Base-by-base conservation (phyloP, 2,888 invertebrate genomes). In the Mythimna albipuncta region DNA sequence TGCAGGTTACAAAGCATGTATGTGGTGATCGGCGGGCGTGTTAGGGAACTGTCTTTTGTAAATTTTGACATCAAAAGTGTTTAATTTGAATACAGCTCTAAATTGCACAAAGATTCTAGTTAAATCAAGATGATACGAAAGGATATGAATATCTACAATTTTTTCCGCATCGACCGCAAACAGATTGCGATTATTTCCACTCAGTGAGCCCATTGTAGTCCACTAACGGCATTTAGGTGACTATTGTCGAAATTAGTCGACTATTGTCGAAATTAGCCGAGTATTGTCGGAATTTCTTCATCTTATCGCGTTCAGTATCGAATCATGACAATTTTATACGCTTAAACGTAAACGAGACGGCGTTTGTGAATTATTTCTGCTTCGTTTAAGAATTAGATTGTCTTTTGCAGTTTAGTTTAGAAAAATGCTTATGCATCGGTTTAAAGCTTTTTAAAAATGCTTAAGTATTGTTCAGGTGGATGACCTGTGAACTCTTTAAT, bases 151-250 rank as follows among this genome's bases (percentile, higher is more conserved):
- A 61, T 68, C 47, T 19, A 77, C 6, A 52, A 32, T 10, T 59
- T 77, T 75, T 57, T 61, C 70, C 63, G 32, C 57, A 69, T n/a
- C 38, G 64, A 78, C 50, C 64, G 58, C 69, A 62, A 55, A 81
- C 64, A 68, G 67, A 79, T 81, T 70, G 63, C 86, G 77, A 85
- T 89, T 88, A 84, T 89, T 88, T 89, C 86, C 89, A 86, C 87
- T 78, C 83, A 76, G 76, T 78, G 73, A 69, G 26, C 70, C 85
- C 61, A 85, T 89, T 88, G 88, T 88, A 57, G 64, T 67, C 77
- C 72, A 72, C 59, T 83, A 84, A 84, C 87, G 87, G 88, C 64
- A 72, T 70, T 68, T 75, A 69, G 68, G 75, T 58, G 74, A 79
- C 67, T 75, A 85, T 79, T 81, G 81, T 74, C 63, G 67, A 32